Base-by-base conservation (phyloP, 1,140 invertebrate species). In the Hermetia illucens region DNA sequence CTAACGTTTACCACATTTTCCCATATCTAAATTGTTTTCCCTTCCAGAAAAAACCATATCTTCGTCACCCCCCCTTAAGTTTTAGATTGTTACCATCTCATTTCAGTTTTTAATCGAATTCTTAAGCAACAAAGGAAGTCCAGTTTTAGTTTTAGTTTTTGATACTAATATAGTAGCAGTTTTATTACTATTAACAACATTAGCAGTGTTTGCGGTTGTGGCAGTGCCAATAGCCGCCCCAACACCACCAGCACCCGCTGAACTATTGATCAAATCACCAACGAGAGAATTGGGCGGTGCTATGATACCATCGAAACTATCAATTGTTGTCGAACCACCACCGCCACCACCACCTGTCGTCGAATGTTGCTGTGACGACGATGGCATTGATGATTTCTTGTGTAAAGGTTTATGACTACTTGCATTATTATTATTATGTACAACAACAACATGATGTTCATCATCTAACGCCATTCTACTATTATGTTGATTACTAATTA, bases 121-220 rank as follows among this genome's bases (percentile, higher is more conserved):
- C 41, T 61, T 61, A 35, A 61, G 45, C 45, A 61, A 44, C 45
- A 61, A 46, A 41, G 58, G 58, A 49, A 61, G 52, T 46, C 58
- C 58, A 39, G 57, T 58, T 58, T 61, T 61, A 21, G 58, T 60
- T 61, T 60, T 61, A 47, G 58, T 58, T 55, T 61, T 61, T 15
- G 58, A 61, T 40, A 61, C 58, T 40, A 61, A 51, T 48, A 61
- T 61, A 15, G 58, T 60, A 36, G 57, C 58, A 33, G 58, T 61
- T 55, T 60, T 61, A 22, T 48, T 52, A 38, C 51, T 51, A 37
- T 35, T n/a, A 5, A 34, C 33, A 34, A 6, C 22, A 21, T 19
- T 20, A 19, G 12, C 20, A 27, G n/a, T 30, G 20, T 34, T 34
- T n/a, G 21, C 31, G 17, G 17, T 32, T 32, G 31, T 4, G 4